Conservation (phyloP, 2,113 vertebrate species). For the Beaufortia kweichowensis region DNA sequence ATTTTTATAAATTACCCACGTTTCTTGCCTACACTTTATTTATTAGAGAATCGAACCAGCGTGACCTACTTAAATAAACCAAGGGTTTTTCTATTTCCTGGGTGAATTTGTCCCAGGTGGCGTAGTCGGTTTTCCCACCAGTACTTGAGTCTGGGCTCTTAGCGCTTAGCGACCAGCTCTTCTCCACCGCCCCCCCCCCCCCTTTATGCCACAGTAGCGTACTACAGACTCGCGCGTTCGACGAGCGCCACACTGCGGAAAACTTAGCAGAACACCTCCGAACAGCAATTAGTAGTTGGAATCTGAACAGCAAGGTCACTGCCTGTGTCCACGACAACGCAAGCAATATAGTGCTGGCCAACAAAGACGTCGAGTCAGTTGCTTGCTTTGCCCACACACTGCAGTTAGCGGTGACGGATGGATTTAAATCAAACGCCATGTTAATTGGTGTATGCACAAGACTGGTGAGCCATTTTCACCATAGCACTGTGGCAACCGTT, state of each 20-base stretch:
- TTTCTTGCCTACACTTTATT: no score
- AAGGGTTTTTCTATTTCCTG: no score
- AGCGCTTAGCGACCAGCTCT: no score
- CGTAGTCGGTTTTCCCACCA: no score
- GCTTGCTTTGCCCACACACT: background rate
- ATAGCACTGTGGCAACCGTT: background rate
- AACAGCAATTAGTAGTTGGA: background rate
- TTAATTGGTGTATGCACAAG: constrained; percentile 4
- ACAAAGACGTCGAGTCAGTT: background rate
- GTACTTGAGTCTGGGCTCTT: no score
- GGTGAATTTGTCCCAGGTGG: no score
- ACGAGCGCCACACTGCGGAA: background rate
- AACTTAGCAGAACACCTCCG: background rate
- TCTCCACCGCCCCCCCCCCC: no score
- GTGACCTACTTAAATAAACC: no score
- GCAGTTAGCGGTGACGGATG: background rate
- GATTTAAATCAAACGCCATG: background rate
- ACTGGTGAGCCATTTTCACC: background rate
- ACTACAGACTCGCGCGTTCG: background rate
- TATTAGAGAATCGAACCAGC: no score
- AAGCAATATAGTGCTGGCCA: background rate
- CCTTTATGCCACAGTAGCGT: no score
- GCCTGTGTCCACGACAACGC: background rate
- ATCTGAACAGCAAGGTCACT: background rate
- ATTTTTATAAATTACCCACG: no score